Conservation (phyloP, 2,888 invertebrate species). For the Mystacides longicornis region DNA sequence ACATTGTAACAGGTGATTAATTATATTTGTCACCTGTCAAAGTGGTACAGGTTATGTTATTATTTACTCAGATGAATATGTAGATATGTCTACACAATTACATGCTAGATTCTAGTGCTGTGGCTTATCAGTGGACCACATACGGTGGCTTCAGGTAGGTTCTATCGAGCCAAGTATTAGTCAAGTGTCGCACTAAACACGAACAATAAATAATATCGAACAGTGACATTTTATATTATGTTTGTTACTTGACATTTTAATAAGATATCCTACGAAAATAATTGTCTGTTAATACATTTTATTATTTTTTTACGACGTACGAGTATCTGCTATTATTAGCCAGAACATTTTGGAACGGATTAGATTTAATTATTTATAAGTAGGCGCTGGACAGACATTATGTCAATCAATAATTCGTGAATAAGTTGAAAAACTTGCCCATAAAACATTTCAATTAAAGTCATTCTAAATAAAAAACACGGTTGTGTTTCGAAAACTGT, state of each 20-base stretch:
- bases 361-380: too few relatives aligned
- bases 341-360: too few relatives aligned
- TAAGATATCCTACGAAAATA: not conserved
- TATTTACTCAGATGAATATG: not conserved
- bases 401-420: too few relatives aligned
- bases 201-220: conserved; percentile 1
- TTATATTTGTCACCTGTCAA: conserved; percentile 3
- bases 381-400: too few relatives aligned
- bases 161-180: conserved; percentile 1
- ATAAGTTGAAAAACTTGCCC: too few relatives aligned
- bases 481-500: too few relatives aligned
- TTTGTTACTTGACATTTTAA: conserved; percentile 1
- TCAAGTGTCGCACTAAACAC: conserved; percentile 4
- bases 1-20: not conserved
- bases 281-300: too few relatives aligned
- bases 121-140: conserved; percentile 18
- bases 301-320: too few relatives aligned
- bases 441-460: too few relatives aligned
- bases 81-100: not conserved
- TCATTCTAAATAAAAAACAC: too few relatives aligned
- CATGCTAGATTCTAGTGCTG: not conserved
- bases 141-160: conserved; percentile 17
- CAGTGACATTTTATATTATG: too few relatives aligned
- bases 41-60: not conserved
- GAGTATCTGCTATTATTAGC: too few relatives aligned